phyloP scores from a whole-genome alignment of 1,140 invertebrate genomes.

The Aphis gossypii region DNA sequence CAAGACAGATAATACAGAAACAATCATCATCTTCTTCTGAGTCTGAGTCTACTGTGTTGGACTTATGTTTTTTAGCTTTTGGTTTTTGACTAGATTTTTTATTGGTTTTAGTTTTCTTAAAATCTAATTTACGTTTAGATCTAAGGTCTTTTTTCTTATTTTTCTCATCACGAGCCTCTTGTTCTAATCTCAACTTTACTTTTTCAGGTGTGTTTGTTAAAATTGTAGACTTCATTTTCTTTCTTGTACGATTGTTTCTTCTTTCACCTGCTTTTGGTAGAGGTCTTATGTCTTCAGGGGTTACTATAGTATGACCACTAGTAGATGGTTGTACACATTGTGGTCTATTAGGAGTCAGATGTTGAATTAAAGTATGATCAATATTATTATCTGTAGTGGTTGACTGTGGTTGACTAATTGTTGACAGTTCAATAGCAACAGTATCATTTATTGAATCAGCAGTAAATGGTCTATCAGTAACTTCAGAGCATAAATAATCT shows the following conservation, averaged over 20 bases:
- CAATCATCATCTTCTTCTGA: slow-evolving; percentile 15
- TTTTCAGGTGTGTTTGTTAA: slow-evolving; percentile 34
- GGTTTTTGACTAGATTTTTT: neutral
- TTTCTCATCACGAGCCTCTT: slow-evolving; percentile 46
- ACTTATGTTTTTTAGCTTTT: neutral
- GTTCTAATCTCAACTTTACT: slow-evolving; percentile 33
- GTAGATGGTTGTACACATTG: slow-evolving; percentile 25
- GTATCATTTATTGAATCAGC: slow-evolving; percentile 59
- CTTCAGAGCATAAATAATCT: slow-evolving; percentile 63
- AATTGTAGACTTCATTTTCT: slow-evolving; percentile 47
- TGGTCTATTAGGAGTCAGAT: neutral
- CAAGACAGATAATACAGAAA: slow-evolving; percentile 19
- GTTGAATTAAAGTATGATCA: neutral
- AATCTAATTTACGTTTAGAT: slow-evolving; percentile 21
- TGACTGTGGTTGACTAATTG: neutral
- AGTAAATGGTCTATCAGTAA: slow-evolving; percentile 52
- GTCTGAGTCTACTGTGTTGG: neutral
- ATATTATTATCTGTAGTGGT: slow-evolving; percentile 25
- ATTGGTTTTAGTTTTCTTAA: neutral
- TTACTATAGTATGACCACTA: slow-evolving; percentile 30
- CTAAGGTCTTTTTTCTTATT: slow-evolving; percentile 61
- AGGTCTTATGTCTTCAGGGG: slow-evolving; percentile 57
- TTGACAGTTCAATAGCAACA: slow-evolving; percentile 4
- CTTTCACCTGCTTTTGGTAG: slow-evolving; percentile 64
- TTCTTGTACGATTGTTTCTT: slow-evolving; percentile 46